Percentiles rank a stretch among this genome's conserved stretches.
Conservation (phyloP, 2,888 invertebrate genomes). For the Agriopis marginaria region DNA sequence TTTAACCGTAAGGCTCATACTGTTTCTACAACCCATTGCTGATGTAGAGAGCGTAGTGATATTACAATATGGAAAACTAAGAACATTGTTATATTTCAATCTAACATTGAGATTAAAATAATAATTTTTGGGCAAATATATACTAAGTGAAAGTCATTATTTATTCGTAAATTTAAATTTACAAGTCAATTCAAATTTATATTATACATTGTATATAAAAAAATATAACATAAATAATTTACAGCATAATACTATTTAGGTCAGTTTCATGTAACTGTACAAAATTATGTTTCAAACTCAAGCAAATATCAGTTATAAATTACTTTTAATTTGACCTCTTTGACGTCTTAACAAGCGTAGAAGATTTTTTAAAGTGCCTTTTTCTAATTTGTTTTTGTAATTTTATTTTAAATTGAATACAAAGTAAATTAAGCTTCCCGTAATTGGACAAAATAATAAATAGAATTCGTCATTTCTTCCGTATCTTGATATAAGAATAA, state of each 20-base stretch:
- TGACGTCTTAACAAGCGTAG: neutral
- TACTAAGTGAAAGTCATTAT: too few relatives aligned
- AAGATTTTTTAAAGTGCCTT: neutral
- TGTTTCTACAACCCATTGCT: neutral
- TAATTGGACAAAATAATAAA: slow-evolving; percentile 14
- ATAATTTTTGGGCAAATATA: neutral
- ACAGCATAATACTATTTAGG: too few relatives aligned
- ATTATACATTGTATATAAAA: too few relatives aligned
- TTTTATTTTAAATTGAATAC: slow-evolving; percentile 8
- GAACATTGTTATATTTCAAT: slow-evolving; percentile 1
- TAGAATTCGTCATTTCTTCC: slow-evolving; percentile 18
- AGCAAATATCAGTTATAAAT: neutral
- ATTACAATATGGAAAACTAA: slow-evolving; percentile 11
- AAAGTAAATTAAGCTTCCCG: slow-evolving; percentile 6
- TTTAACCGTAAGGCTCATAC: neutral
- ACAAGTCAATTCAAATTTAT: too few relatives aligned
- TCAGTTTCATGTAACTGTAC: too few relatives aligned
- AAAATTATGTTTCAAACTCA: too few relatives aligned
- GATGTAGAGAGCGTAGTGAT: neutral
- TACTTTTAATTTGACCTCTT: too few relatives aligned
- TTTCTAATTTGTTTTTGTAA: slow-evolving; percentile 6
- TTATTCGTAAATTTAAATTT: too few relatives aligned
- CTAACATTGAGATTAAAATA: neutral
- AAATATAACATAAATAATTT: too few relatives aligned
- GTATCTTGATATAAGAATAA: slow-evolving; percentile 18